Conservation (phyloP, 2,888 invertebrate species). For the Litoditis marina region DNA sequence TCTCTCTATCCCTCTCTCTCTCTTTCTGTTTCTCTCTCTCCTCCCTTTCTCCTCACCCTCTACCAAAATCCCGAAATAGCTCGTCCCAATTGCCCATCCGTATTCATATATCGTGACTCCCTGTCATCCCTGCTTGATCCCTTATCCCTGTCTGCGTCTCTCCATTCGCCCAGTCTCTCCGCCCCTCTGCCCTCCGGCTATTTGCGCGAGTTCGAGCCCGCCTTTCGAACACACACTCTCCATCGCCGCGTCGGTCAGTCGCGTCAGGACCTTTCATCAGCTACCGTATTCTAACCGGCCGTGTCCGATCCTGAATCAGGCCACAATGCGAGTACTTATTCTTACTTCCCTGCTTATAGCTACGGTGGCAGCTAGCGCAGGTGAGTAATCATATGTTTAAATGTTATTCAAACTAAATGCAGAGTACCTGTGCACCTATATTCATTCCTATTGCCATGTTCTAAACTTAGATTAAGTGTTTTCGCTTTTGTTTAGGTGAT, state of each 20-base stretch:
- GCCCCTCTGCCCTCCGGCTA: conserved; percentile 14
- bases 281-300: conserved; percentile 15
- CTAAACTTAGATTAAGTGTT: no score
- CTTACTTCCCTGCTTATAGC: conserved; percentile 12
- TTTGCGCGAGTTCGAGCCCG: conserved; percentile 18
- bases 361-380: conserved; percentile 11
- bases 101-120: conserved; percentile 20
- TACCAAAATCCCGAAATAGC: conserved; percentile 13
- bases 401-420: no score
- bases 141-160: conserved; percentile 17
- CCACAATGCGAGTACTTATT: conserved; percentile 12
- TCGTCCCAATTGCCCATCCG: conserved; percentile 16
- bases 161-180: conserved; percentile 13
- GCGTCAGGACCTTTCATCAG: conserved; percentile 9
- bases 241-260: conserved; percentile 13
- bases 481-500: background rate
- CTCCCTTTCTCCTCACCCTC: conserved; percentile 12
- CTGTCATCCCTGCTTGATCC: conserved; percentile 19
- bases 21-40: background rate
- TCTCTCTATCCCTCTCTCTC: background rate
- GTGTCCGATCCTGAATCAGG: background rate
- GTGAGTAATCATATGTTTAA: no score
- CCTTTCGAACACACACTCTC: conserved; percentile 12
- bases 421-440: no score
- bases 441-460: no score